These are phyloP conservation scores for Calidris pygmaea DNA, from an alignment of 2,113 vertebrate species.

Conservation along the genomic window DNA sequence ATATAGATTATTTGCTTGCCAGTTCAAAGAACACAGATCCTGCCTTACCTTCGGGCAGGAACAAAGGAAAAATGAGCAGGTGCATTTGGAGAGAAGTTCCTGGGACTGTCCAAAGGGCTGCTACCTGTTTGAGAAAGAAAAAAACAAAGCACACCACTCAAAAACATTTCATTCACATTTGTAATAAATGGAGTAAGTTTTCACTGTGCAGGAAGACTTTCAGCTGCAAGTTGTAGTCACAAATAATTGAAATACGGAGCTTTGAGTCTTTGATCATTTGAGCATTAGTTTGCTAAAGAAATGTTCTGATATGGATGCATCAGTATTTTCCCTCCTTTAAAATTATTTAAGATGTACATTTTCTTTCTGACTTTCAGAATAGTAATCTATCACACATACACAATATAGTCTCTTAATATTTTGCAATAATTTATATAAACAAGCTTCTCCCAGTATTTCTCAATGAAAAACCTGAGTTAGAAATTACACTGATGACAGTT, in stretches of 20 bases:
- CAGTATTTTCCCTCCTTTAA: neutral
- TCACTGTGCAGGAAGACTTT: neutral
- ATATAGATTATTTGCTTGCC: neutral
- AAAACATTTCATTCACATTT: neutral
- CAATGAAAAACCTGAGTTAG: neutral
- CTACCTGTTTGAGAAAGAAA: conserved; percentile 78
- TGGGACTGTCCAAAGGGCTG: conserved; percentile 95
- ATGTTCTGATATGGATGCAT: neutral
- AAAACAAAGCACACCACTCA: neutral
- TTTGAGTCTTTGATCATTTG: neutral
- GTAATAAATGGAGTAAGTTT: neutral
- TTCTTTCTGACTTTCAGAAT: neutral
- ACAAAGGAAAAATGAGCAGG: conserved; percentile 96
- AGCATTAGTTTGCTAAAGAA: neutral
- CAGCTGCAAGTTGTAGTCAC: neutral
- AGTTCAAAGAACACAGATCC: neutral
- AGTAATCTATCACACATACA: neutral
- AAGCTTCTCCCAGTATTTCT: neutral
- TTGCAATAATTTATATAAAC: neutral
- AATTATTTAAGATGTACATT: neutral
- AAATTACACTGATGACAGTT: neutral
- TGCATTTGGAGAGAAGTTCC: conserved; percentile 97
- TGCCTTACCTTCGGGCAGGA: conserved; percentile 91
- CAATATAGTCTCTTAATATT: neutral
- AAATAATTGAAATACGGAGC: neutral